phyloP scores from a whole-genome alignment of 2,797 vertebrate species.

The Catharus ustulatus region DNA sequence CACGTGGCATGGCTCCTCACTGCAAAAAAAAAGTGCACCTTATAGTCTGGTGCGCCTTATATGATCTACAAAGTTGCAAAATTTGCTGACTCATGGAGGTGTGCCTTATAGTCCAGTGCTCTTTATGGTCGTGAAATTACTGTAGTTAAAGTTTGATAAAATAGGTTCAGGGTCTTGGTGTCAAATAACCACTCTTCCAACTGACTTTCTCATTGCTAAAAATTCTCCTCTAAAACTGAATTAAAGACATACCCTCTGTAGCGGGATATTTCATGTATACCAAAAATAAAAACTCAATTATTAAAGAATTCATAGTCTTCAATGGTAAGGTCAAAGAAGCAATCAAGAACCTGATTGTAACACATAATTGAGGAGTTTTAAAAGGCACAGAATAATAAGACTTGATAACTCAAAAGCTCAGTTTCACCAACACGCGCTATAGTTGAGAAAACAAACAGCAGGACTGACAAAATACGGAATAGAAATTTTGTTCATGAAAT shows the following conservation, averaged over 20 bases:
- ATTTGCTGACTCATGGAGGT: too few relatives aligned
- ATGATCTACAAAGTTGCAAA: too few relatives aligned
- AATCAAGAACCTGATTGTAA: neutral
- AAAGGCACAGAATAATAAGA: neutral
- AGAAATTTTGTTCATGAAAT: neutral
- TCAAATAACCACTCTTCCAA: neutral
- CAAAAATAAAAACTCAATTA: neutral
- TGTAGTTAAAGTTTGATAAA: neutral
- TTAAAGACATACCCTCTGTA: neutral
- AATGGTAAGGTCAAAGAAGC: neutral
- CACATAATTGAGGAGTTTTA: neutral
- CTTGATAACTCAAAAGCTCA: neutral
- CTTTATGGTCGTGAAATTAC: too few relatives aligned
- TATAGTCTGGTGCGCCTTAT: too few relatives aligned
- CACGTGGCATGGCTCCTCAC: too few relatives aligned
- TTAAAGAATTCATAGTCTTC: neutral
- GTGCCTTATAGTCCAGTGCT: too few relatives aligned
- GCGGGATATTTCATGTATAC: neutral
- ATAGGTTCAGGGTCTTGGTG: neutral
- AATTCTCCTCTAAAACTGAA: neutral
- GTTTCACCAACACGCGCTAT: neutral
- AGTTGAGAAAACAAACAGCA: neutral
- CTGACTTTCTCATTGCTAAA: neutral
- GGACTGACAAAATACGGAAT: neutral
- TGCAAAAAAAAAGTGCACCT: too few relatives aligned